Percentiles rank a stretch among this genome's conserved stretches.
These are phyloP conservation scores for Setipinna tenuifilis DNA, from an alignment of 2,797 vertebrate species.

Conservation along the genomic window DNA sequence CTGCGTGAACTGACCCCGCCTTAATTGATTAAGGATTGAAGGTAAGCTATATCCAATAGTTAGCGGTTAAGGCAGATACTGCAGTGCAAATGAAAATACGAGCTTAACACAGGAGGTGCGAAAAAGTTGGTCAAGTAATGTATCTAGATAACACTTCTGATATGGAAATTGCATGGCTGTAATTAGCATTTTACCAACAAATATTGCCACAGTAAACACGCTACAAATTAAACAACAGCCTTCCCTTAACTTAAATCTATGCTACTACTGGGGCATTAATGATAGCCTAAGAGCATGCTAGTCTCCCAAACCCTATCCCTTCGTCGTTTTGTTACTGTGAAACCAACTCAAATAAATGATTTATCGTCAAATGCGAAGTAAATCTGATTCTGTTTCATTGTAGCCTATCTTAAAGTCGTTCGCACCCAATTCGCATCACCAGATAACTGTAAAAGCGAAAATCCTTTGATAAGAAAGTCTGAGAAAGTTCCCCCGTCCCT, in stretches of 20 bases:
- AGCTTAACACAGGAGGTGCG: constrained; percentile 34
- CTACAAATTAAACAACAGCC: constrained; percentile 2
- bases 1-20: constrained; percentile 36
- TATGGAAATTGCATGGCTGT: constrained; percentile 1
- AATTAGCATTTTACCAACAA: constrained; percentile 14
- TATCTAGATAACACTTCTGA: constrained; percentile 21
- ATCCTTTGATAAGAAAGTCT: constrained; percentile 24
- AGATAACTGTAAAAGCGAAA: neutral
- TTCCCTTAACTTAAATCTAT: neutral
- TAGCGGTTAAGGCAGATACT: neutral
- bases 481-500: neutral
- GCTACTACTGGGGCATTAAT: neutral
- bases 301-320: neutral
- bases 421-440: constrained; percentile 9
- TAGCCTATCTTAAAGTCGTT: constrained; percentile 7
- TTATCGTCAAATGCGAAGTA: neutral
- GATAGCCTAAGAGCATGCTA: constrained; percentile 18
- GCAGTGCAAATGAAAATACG: constrained; percentile 30
- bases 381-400: constrained; percentile 1
- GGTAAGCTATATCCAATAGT: neutral
- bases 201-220: constrained; percentile 18
- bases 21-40: constrained; percentile 24
- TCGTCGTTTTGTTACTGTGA: neutral
- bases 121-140: constrained; percentile 35
- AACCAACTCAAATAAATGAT: constrained; percentile 2